Evolutionary conservation across 2,888 invertebrate genomes (phyloP).

Genomic region (Brenthis hecate): DNA sequence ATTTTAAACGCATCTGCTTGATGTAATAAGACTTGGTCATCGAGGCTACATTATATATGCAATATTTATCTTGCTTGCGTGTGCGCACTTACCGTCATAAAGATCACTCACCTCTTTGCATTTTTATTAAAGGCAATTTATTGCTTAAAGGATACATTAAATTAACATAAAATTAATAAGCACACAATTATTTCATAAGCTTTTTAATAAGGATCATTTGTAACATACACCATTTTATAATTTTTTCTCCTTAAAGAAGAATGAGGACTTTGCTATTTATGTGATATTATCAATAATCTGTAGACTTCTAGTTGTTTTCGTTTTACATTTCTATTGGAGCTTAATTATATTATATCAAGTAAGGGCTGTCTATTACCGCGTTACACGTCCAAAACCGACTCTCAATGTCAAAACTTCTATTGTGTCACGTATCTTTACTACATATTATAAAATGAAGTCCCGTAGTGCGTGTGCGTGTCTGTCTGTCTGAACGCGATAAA

Average conservation of each 20-base stretch:
- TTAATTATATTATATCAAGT: too few relatives aligned
- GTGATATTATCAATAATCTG: too few relatives aligned
- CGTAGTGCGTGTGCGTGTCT: too few relatives aligned
- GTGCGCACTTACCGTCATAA: slow-evolving; percentile 24
- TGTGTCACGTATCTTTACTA: too few relatives aligned
- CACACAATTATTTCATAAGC: slow-evolving; percentile 65
- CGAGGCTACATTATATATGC: slow-evolving; percentile 48
- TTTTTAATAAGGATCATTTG: slow-evolving; percentile 18
- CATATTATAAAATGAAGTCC: too few relatives aligned
- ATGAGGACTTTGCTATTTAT: too few relatives aligned
- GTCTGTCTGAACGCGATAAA: too few relatives aligned
- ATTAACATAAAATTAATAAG: slow-evolving; percentile 66
- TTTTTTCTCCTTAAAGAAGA: slow-evolving; percentile 8
- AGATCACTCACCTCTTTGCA: slow-evolving; percentile 49
- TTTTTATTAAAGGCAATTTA: slow-evolving; percentile 71
- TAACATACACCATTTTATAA: slow-evolving; percentile 15
- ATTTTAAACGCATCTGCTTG: background rate
- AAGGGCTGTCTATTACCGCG: too few relatives aligned
- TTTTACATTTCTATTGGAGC: too few relatives aligned
- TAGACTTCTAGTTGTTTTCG: too few relatives aligned
- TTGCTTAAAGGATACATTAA: slow-evolving; percentile 58
- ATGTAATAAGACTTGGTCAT: slow-evolving; percentile 42
- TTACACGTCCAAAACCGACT: too few relatives aligned
- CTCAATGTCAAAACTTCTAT: too few relatives aligned
- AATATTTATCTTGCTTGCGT: slow-evolving; percentile 55